Conservation (phyloP, 1,140 invertebrate genomes). For the Plutomurus gul region DNA sequence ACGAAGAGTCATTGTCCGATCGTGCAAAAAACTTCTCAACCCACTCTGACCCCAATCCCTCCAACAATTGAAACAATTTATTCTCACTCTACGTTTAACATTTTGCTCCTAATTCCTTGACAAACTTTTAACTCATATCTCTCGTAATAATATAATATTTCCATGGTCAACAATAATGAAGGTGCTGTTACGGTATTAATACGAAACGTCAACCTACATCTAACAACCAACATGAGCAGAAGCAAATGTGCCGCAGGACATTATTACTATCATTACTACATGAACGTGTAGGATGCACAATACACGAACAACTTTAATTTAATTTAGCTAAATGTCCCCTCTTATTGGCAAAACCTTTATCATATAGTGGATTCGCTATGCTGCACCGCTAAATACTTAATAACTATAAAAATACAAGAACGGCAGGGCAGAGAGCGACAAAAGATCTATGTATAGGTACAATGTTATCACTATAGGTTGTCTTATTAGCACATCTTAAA, state of each 20-base stretch:
- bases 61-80: conserved; percentile 43
- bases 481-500: conserved; percentile 3
- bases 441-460: background rate
- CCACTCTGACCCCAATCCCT: conserved; percentile 40
- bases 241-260: no score
- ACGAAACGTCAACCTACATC: no score
- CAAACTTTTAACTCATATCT: conserved; percentile 18
- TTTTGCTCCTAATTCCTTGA: conserved; percentile 23
- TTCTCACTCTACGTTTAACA: conserved; percentile 32
- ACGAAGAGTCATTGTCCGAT: conserved; percentile 47
- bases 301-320: no score
- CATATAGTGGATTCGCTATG: no score
- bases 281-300: no score
- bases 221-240: background rate
- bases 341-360: no score
- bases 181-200: no score
- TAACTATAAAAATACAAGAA: no score
- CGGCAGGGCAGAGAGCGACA: background rate
- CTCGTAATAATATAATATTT: background rate
- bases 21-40: conserved; percentile 42
- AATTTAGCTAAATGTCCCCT: no score
- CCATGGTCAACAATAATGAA: conserved; percentile 1
- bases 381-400: no score
- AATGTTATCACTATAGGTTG: background rate
- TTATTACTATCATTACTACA: no score